Evolutionary conservation across 2,113 vertebrate species (phyloP).

Genomic region (Calypte anna): DNA sequence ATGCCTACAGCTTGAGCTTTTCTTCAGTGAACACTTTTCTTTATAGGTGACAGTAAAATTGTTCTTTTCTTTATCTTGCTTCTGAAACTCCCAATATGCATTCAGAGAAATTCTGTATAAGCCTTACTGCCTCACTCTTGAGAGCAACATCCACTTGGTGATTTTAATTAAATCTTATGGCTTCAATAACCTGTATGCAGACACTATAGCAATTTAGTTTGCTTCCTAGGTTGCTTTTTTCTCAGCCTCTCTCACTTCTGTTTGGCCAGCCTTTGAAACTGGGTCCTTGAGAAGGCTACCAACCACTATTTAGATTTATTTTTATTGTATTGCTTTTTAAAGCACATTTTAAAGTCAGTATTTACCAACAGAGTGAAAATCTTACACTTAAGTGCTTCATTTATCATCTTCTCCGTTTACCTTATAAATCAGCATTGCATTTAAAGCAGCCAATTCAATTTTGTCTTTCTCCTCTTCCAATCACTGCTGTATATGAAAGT

Average conservation of each 20-base stretch:
- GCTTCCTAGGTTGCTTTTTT: constrained; percentile 5
- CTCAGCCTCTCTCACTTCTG: neutral
- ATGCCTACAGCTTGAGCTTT: neutral
- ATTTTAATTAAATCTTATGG: constrained; percentile 56
- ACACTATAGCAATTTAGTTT: constrained; percentile 5
- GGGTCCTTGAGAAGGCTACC: neutral
- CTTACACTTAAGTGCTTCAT: neutral
- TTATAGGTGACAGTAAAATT: neutral
- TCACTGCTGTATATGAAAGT: neutral
- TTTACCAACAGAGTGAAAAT: neutral
- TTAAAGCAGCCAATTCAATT: neutral
- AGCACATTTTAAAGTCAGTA: neutral
- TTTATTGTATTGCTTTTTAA: neutral
- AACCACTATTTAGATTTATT: neutral
- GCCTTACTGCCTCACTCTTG: constrained; percentile 9
- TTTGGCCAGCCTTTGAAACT: constrained; percentile 5
- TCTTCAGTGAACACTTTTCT: neutral
- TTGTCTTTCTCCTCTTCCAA: neutral
- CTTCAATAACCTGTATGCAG: constrained; percentile 54
- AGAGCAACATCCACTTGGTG: constrained; percentile 26
- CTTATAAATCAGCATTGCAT: neutral
- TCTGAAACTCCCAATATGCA: neutral
- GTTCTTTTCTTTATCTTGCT: neutral
- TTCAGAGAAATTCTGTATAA: neutral
- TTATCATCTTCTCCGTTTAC: neutral